Conservation (phyloP, 2,888 invertebrate genomes). For the Sminthurinus aureus region DNA sequence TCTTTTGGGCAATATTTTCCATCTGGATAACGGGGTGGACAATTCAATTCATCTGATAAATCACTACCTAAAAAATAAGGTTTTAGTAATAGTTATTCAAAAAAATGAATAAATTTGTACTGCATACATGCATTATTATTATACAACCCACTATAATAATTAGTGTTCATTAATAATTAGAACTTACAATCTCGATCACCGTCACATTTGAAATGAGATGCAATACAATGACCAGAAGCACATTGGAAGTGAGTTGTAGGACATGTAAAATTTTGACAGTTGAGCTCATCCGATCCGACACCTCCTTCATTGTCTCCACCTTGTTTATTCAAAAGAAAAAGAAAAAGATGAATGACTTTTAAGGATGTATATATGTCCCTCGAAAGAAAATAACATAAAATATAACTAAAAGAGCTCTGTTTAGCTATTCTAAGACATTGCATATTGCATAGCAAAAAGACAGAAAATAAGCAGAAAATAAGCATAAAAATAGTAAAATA, state of each 20-base stretch:
- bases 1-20: conserved; percentile 89
- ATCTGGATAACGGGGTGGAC: conserved; percentile 86
- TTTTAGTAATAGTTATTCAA: neutral
- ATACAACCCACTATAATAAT: conserved; percentile 33
- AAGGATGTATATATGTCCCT: no score
- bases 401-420: no score
- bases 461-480: no score
- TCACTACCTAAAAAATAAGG: conserved; percentile 64
- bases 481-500: no score
- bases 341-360: no score
- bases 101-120: conserved; percentile 67
- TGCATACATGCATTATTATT: neutral
- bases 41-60: conserved; percentile 87
- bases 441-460: no score
- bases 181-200: conserved; percentile 55
- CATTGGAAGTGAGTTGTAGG: conserved; percentile 89
- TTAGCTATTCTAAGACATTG: no score
- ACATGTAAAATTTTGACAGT: conserved; percentile 66
- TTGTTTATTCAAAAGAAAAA: no score
- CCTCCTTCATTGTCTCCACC: conserved; percentile 64
- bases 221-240: conserved; percentile 90
- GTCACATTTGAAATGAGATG: conserved; percentile 66
- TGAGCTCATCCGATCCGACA: conserved; percentile 88
- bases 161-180: neutral
- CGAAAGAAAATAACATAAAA: no score